Evolutionary conservation across 1,140 invertebrate species (phyloP), one percentile per base, ranked within the genome.

Genomic region (Diprion similis): DNA sequence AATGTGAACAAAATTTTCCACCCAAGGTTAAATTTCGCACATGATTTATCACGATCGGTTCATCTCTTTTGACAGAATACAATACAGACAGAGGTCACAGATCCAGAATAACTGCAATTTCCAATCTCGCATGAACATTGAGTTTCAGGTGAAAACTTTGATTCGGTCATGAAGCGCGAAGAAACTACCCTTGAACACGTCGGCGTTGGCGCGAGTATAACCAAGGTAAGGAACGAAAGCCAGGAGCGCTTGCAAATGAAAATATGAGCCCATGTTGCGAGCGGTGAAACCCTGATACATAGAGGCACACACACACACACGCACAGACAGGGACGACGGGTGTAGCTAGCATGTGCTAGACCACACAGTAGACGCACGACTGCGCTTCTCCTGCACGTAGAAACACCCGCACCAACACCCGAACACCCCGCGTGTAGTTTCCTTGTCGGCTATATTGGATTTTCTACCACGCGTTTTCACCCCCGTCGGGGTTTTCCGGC

Each of bases 361-460:
- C 51, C n/a, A 15, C 2, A 59, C 11, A 15, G n/a, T 59, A 59
- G 51, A 59, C 51, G n/a, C 51, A 59, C 11, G n/a, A 15, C 11
- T 59, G 51, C n/a, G 24, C 24, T 37, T 6, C 24, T 37, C 24
- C 51, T 4, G 51, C 11, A 17, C 51, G 51, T 59, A 59, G 11
- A 59, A 13, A 17, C n/a, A 17, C n/a, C 9, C n/a, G 6, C 51
- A 17, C n/a, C 24, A 37, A 37, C 24, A 37, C 24, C 2, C 24
- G 24, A 6, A 37, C 24, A 37, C 24, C 24, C 24, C 24, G 24
- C 24, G 24, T 37, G 24, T 64, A 19, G 66, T 19, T 45, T 45
- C 11, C 37, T 68, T 68, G 11, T 68, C 18, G 11, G 66, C 13
- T 68, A 68, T 68, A 68, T 68, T 68, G 66, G 66, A 68, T 68